Base-by-base conservation (phyloP, 2,797 vertebrate species). In the Semotilus atromaculatus region DNA sequence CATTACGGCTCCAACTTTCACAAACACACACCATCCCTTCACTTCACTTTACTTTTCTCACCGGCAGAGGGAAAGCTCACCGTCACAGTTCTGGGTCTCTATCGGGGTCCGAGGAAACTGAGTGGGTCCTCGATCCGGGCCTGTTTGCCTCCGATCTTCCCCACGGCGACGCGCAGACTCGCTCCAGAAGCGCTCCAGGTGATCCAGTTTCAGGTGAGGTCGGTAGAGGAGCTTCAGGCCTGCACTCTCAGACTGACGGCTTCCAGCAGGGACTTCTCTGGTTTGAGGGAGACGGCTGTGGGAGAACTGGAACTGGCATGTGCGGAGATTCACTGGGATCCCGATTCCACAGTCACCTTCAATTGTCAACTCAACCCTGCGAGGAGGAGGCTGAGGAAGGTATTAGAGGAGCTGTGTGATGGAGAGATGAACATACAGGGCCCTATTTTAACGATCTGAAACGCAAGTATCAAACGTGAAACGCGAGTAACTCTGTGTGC, bases 331-430 rank as follows among this genome's bases (percentile, higher is more conserved):
- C 92, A 95, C 10, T 96, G 94, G 94, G 86, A 94, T 31, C 88
- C 90, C 0, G 93, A 95, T 48, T 87, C 73, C 38, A 89, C 93
- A 10, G 73, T 89, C 7, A 92, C 90, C 67, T 94, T 92, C 82
- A 93, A 88, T 29, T 91, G 86, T 74, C 92, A 96, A 80, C 93
- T 96, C 40, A 92, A 80, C 36, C 88, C 93, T 9, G 86, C 90
- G 1, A 95, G 94, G 88, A 91, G 48, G 86, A 95, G 94, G 80
- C 88, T 95, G 29, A 96, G 93, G 88, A 96, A 96, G 96, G 96
- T 97, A 92, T 66, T 16, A 9, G 31, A 75, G 73, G 31, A 60
- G 58, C n/a, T n/a, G 55, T n/a, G 23, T 58, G 55, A 55, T 23
- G 4, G 21, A 55, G 53, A 40, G 38, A 40, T 40, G 9, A 40